These are phyloP conservation scores for Nothoprocta pentlandii DNA, from an alignment of 2,113 vertebrate genomes.

Conservation along the genomic window DNA sequence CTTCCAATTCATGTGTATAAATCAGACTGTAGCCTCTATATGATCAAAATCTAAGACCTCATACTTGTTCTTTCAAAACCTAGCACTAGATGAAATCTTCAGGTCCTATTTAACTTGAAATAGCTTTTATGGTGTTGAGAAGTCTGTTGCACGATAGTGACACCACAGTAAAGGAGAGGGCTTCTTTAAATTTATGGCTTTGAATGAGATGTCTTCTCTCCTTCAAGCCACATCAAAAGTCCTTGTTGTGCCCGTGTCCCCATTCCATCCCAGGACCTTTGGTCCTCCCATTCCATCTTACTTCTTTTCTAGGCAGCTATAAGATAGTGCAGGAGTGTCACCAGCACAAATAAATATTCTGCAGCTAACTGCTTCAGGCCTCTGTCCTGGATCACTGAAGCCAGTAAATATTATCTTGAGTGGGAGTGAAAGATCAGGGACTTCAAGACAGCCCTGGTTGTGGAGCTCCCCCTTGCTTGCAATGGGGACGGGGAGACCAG, in stretches of 20 bases:
- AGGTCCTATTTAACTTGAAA: neutral
- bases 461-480: neutral
- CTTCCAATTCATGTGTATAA: neutral
- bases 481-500: neutral
- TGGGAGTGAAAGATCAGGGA: neutral
- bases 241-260: fast-evolving
- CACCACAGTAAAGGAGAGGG: neutral
- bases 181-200: neutral
- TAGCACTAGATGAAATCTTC: neutral
- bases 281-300: neutral
- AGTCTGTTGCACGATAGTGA: neutral
- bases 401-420: neutral
- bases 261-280: neutral
- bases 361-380: neutral
- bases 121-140: neutral
- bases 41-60: neutral
- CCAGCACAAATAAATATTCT: neutral
- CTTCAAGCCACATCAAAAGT: neutral
- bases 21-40: neutral
- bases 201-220: neutral
- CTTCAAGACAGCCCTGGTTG: neutral
- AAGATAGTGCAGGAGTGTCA: neutral
- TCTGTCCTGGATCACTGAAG: neutral
- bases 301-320: neutral
- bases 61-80: neutral